Percentiles rank a stretch among this genome's conserved stretches.
These are phyloP conservation scores for Meloidogyne exigua DNA, from an alignment of 1,140 invertebrate species.

Conservation along the genomic window DNA sequence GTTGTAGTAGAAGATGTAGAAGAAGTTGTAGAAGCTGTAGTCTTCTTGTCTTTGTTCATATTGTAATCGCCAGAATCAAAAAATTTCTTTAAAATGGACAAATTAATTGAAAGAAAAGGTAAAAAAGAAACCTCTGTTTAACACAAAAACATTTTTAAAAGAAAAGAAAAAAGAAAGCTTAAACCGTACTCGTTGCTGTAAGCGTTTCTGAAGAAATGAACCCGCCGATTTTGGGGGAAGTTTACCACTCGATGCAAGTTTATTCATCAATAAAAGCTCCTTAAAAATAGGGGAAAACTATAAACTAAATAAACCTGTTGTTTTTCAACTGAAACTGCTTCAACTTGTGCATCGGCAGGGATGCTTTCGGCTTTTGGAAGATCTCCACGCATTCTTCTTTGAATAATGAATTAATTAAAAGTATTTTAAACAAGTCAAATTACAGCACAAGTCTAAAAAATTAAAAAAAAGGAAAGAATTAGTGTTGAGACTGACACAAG, in stretches of 20 bases:
- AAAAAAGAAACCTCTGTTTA: too few relatives aligned
- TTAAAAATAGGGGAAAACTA: background rate
- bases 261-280: conserved; percentile 61
- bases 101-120: conserved; percentile 17
- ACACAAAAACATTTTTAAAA: too few relatives aligned
- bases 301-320: conserved; percentile 36
- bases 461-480: background rate
- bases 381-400: conserved; percentile 33
- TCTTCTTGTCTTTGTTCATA: conserved; percentile 58
- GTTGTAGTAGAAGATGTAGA: conserved; percentile 11
- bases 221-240: conserved; percentile 58
- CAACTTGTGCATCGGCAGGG: conserved; percentile 12
- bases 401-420: too few relatives aligned
- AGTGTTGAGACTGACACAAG: too few relatives aligned
- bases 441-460: background rate
- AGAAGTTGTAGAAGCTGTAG: conserved; percentile 2
- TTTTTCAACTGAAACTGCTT: conserved; percentile 53
- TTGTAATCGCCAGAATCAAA: conserved; percentile 63
- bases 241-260: conserved; percentile 54
- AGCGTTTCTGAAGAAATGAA: conserved; percentile 59
- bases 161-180: too few relatives aligned
- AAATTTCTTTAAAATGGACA: conserved; percentile 56
- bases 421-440: background rate
- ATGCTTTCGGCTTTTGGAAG: conserved; percentile 18
- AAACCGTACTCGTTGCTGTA: conserved; percentile 57